Percentiles rank a stretch among this genome's conserved stretches.
These are phyloP conservation scores for Pinctada fucata DNA, from an alignment of 2,888 invertebrate genomes.

Conservation along the genomic window DNA sequence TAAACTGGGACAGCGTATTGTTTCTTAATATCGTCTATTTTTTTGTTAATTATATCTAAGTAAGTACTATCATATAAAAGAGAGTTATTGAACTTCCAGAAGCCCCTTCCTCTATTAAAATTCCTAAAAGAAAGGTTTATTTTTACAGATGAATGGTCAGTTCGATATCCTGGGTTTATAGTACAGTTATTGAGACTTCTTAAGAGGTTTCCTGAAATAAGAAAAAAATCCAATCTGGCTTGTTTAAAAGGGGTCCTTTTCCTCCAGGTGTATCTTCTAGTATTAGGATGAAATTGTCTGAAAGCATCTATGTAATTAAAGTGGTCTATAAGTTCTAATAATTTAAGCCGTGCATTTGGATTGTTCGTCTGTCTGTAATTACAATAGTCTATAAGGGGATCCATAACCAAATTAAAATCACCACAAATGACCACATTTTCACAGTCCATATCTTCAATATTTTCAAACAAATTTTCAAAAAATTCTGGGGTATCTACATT, in stretches of 20 bases:
- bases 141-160: conserved; percentile 18
- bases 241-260: conserved; percentile 35
- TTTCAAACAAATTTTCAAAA: conserved; percentile 5
- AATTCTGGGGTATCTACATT: conserved; percentile 10
- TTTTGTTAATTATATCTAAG: conserved; percentile 15
- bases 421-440: conserved; percentile 17
- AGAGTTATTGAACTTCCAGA: conserved; percentile 35
- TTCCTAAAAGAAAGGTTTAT: conserved; percentile 5
- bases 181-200: neutral
- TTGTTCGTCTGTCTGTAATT: conserved; percentile 18
- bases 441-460: neutral
- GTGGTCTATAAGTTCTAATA: conserved; percentile 9
- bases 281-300: conserved; percentile 17
- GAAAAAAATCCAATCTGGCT: conserved; percentile 36
- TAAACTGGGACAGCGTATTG: conserved; percentile 28
- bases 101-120: conserved; percentile 13
- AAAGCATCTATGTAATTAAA: conserved; percentile 18
- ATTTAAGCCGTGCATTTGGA: conserved; percentile 18
- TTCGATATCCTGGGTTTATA: conserved; percentile 13
- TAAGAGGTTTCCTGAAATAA: conserved; percentile 17
- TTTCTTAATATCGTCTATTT: conserved; percentile 11
- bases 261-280: conserved; percentile 30
- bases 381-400: conserved; percentile 15
- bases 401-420: conserved; percentile 30
- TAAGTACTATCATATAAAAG: conserved; percentile 22